Conservation (phyloP, 1,140 invertebrate genomes). For the Drosophila jambulina region DNA sequence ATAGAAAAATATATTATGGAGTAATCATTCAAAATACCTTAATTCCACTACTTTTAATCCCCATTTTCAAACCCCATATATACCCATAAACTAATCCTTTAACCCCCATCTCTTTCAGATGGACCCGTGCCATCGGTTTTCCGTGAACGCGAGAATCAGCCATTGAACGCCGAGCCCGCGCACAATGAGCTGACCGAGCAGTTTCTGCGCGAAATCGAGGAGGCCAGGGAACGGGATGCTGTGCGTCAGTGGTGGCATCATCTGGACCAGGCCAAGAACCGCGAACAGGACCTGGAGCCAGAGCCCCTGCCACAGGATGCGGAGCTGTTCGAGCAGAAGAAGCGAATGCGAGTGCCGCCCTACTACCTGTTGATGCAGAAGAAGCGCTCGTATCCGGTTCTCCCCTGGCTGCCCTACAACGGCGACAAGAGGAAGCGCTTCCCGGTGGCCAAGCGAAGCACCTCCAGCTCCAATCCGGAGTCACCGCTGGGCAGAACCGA, state of each 20-base stretch:
- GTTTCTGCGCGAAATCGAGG: slow-evolving; percentile 86
- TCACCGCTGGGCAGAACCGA: slow-evolving; percentile 66
- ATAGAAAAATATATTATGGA: no score
- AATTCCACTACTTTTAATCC: not conserved
- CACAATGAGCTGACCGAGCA: slow-evolving; percentile 87
- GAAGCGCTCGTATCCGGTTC: slow-evolving; percentile 83
- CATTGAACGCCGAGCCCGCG: slow-evolving; percentile 32
- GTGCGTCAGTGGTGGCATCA: slow-evolving; percentile 86
- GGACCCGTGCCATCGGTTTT: slow-evolving; percentile 58
- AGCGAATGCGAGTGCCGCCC: slow-evolving; percentile 87
- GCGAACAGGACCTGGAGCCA: slow-evolving; percentile 22
- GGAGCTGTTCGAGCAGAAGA: slow-evolving; percentile 84
- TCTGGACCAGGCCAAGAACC: slow-evolving; percentile 86
- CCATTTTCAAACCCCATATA: not conserved
- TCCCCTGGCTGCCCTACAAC: slow-evolving; percentile 83
- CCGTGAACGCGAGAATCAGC: slow-evolving; percentile 72
- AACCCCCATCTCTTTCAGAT: slow-evolving; percentile 21
- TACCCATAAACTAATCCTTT: not conserved
- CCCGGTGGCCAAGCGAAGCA: slow-evolving; percentile 87
- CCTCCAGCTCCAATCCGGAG: slow-evolving; percentile 59
- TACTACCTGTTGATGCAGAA: slow-evolving; percentile 86
- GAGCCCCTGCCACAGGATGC: slow-evolving; percentile 56
- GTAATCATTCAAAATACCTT: not conserved
- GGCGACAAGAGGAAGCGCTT: slow-evolving; percentile 86
- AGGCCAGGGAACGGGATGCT: slow-evolving; percentile 85